phyloP scores from a whole-genome alignment of 2,888 invertebrate genomes.

The Ceratothoa steindachneri region DNA sequence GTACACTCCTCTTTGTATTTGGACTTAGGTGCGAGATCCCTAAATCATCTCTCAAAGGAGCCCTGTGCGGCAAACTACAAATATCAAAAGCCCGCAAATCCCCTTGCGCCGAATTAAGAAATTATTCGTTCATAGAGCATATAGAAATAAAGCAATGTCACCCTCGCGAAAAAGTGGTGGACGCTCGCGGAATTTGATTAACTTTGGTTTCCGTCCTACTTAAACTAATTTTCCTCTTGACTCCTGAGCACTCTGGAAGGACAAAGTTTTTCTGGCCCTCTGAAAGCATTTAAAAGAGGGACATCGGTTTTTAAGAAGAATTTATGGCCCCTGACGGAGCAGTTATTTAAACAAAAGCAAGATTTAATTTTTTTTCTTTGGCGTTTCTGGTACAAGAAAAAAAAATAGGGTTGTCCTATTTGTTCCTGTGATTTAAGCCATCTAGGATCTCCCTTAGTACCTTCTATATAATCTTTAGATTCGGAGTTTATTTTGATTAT shows the following conservation, averaged over 20 bases:
- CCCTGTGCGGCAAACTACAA: no score
- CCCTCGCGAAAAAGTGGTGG: neutral
- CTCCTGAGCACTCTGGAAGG: slow-evolving; percentile 19
- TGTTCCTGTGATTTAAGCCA: no score
- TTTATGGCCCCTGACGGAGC: neutral
- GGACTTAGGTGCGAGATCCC: no score
- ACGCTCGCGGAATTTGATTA: slow-evolving; percentile 29
- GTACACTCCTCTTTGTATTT: no score
- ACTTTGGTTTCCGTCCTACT: slow-evolving; percentile 39
- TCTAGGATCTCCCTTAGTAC: no score
- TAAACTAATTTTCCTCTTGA: slow-evolving; percentile 37
- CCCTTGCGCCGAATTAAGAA: neutral
- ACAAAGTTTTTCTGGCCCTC: neutral
- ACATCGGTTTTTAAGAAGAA: neutral
- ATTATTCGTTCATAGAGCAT: neutral
- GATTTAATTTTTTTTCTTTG: neutral
- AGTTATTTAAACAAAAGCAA: neutral
- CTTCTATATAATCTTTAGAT: no score
- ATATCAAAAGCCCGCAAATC: no score
- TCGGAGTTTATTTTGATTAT: no score
- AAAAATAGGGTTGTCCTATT: no score
- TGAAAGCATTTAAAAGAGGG: neutral
- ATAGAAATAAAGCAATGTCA: neutral
- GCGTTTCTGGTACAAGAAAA: no score
- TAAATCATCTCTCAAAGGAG: no score